phyloP scores from a whole-genome alignment of 2,113 vertebrate genomes.

The Pipra filicauda region DNA sequence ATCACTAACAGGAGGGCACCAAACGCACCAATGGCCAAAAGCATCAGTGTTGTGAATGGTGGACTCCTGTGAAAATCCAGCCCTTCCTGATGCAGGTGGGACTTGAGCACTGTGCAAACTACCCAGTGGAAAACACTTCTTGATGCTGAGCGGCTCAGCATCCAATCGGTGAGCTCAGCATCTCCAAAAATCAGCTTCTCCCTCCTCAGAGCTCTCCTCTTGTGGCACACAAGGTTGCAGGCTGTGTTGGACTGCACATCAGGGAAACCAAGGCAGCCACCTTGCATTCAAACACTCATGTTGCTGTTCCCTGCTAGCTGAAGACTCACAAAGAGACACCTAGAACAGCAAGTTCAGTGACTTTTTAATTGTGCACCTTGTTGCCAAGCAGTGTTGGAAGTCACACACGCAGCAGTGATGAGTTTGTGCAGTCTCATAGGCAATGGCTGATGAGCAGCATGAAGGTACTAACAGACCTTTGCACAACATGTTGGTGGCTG shows the following conservation, averaged over 20 bases:
- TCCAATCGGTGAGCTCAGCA: accelerated
- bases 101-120: neutral
- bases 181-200: neutral
- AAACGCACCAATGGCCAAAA: neutral
- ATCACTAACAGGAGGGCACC: neutral
- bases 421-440: neutral
- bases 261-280: neutral
- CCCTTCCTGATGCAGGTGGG: neutral
- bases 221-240: accelerated
- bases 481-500: neutral
- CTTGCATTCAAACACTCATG: accelerated
- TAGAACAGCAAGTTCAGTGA: neutral
- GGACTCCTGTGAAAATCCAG: neutral
- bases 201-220: neutral
- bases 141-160: neutral
- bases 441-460: neutral
- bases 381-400: neutral
- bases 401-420: neutral
- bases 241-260: accelerated
- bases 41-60: neutral
- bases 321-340: neutral
- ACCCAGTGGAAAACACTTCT: neutral
- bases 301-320: neutral
- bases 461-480: neutral
- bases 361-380: neutral